Evolutionary conservation across 2,888 invertebrate genomes (phyloP), one percentile per base, ranked within the genome.

Genomic region (Neuroscelio doddi): DNA sequence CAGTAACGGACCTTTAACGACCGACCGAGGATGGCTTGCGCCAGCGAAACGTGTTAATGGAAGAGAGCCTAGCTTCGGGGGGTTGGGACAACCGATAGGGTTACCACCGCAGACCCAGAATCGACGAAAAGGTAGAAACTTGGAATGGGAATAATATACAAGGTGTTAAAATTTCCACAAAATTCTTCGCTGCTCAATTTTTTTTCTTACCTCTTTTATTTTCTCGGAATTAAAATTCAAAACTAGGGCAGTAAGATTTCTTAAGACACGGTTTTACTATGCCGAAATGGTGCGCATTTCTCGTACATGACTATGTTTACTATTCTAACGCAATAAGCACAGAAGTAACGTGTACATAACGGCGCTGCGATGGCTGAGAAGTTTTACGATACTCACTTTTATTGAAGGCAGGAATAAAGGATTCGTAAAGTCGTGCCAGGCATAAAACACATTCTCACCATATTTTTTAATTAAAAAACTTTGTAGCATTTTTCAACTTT

Each of bases 31-130:
- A 73, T 65, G 72, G 70, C 74, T 74, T 69, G 70, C 69, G 69
- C 68, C 66, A 62, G 64, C 70, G 69, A 71, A 76, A 76, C 74
- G 77, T 79, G 74, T 76, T 78, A 79, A 79, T 75, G 75, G 75
- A 72, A 72, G 71, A 58, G 66, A 69, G 62, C 57, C 61, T 62
- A 58, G 52, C 62, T 56, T 62, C 50, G 56, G 62, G 56, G 62
- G n/a, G n/a, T 51, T 62, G 51, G 55, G 55, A 55, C 62, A 44
- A 45, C 61, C 53, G 49, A 50, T 50, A 55, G 62, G 29, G 49
- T 49, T 39, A 32, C 44, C 39, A 42, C 26, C 41, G 56, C 51
- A 63, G 51, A 56, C n/a, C n/a, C n/a, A n/a, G n/a, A n/a, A 51
- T 56, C 63, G 56, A 51, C 56, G 47, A 24, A 47, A 47, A 21